A percentile compares a stretch with the other conserved stretches of the same genome.
These are phyloP conservation scores for Heliconius hermathena DNA, from an alignment of 1,140 invertebrate genomes.

Conservation along the genomic window DNA sequence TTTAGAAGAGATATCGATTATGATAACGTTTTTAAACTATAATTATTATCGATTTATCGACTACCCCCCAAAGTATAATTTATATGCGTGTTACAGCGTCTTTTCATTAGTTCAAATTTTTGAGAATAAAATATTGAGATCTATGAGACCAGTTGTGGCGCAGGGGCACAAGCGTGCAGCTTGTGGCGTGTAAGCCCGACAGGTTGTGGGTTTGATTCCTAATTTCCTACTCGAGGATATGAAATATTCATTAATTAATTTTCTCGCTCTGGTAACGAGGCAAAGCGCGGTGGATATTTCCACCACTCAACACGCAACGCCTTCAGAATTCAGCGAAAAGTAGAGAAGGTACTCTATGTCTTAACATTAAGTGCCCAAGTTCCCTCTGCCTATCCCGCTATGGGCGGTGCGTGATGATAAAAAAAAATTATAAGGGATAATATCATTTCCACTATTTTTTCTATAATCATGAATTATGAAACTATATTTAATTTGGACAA, in stretches of 20 bases:
- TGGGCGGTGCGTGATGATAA: not conserved
- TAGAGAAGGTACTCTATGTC: not conserved
- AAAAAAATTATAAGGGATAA: not conserved
- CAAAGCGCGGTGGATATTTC: not conserved
- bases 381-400: not conserved
- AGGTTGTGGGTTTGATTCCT: too few species aligned
- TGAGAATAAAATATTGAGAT: too few species aligned
- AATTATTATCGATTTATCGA: too few species aligned
- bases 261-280: not conserved
- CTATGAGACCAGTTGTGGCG: too few species aligned
- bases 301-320: not conserved
- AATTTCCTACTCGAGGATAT: too few species aligned
- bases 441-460: not conserved
- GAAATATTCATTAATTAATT: too few species aligned
- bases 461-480: not conserved
- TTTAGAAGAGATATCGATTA: constrained; percentile 4
- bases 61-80: too few species aligned
- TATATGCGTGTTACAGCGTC: too few species aligned
- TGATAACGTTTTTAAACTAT: not conserved
- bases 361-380: not conserved
- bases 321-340: not conserved
- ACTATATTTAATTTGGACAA: not conserved
- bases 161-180: too few species aligned
- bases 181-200: too few species aligned
- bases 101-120: too few species aligned